Evolutionary conservation across 2,113 vertebrate species (phyloP).

Genomic region (Salvelinus namaycush): DNA sequence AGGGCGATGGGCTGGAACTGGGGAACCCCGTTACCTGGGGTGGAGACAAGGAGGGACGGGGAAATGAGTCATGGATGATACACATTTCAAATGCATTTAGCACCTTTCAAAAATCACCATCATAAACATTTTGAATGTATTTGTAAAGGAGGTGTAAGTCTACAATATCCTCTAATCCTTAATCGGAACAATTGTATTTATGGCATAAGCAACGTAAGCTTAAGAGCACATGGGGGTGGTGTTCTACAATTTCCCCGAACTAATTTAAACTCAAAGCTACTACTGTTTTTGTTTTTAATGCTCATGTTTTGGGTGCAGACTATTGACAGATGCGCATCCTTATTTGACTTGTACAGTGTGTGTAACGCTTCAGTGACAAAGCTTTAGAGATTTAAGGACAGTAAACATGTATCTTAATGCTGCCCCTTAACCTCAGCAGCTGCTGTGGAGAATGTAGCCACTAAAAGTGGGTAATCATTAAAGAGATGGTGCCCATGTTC

Average conservation of each 20-base stretch:
- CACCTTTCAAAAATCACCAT: too few species aligned
- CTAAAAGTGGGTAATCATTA: conserved; percentile 57
- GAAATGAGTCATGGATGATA: background rate
- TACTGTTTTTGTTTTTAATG: background rate
- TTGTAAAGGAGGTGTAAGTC: background rate
- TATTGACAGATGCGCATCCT: background rate
- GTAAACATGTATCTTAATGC: conserved; percentile 67
- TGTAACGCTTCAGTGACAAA: conserved; percentile 53
- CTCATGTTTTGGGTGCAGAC: background rate
- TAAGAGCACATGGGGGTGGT: background rate
- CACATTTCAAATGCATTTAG: too few species aligned
- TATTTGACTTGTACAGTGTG: background rate
- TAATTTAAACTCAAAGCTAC: too few species aligned
- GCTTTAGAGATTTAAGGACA: conserved; percentile 16
- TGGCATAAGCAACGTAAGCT: background rate
- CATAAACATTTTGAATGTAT: too few species aligned
- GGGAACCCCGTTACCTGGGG: conserved; percentile 90
- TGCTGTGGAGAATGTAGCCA: conserved; percentile 52
- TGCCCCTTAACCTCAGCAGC: conserved; percentile 65
- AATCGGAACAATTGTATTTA: background rate
- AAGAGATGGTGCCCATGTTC: conserved; percentile 59
- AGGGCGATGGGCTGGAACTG: conserved; percentile 95
- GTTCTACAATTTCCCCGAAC: too few species aligned
- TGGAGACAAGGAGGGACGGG: background rate
- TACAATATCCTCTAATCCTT: background rate